These are phyloP conservation scores for Abscondita cerata DNA, from an alignment of 2,888 invertebrate species.

Conservation along the genomic window DNA sequence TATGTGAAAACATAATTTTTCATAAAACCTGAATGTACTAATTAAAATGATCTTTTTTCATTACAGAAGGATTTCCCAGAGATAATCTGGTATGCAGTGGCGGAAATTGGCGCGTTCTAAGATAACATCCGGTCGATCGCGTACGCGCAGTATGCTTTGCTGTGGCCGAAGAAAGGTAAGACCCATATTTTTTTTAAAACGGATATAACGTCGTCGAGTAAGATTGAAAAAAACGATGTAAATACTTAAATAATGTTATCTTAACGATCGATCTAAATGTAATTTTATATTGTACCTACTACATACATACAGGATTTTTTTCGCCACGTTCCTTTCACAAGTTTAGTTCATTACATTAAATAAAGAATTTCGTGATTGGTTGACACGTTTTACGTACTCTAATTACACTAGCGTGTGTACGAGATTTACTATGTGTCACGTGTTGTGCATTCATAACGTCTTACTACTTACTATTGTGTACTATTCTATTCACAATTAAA, in stretches of 20 bases:
- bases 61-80: constrained; percentile 66
- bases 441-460: constrained; percentile 37
- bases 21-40: constrained; percentile 7
- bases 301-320: constrained; percentile 6
- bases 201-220: neutral
- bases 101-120: constrained; percentile 79
- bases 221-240: neutral
- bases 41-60: constrained; percentile 4
- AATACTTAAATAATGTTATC: neutral
- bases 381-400: constrained; percentile 37
- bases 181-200: constrained; percentile 5
- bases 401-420: constrained; percentile 42
- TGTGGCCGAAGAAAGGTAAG: constrained; percentile 94
- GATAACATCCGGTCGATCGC: constrained; percentile 71
- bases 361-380: constrained; percentile 23
- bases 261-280: neutral
- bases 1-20: neutral
- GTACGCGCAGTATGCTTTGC: constrained; percentile 89
- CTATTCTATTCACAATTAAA: neutral
- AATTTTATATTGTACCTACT: constrained; percentile 9
- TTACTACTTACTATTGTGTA: neutral
- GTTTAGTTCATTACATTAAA: constrained; percentile 21
- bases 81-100: constrained; percentile 81
- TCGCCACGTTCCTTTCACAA: neutral
- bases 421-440: constrained; percentile 39